These are phyloP conservation scores for Heptranchias perlo DNA, from an alignment of 2,113 vertebrate genomes.

Conservation along the genomic window DNA sequence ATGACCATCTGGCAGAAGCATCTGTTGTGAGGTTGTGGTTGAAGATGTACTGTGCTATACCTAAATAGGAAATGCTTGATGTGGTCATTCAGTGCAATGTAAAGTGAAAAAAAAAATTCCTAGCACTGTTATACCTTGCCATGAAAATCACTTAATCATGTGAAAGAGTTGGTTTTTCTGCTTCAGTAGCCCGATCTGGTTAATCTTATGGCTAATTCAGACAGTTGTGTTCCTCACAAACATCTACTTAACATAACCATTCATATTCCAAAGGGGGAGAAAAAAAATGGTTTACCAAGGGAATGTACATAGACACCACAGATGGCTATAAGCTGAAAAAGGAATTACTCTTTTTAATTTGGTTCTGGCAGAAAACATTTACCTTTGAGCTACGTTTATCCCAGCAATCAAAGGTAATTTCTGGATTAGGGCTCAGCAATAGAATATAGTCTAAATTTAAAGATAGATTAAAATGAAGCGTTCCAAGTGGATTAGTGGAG, in stretches of 20 bases:
- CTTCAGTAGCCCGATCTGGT: background rate
- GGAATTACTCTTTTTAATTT: constrained; percentile 54
- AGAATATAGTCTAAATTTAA: background rate
- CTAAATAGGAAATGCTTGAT: background rate
- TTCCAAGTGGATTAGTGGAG: background rate
- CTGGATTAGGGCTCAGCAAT: background rate
- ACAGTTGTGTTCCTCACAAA: background rate
- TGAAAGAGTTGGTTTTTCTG: background rate
- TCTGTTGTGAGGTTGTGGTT: too few relatives aligned
- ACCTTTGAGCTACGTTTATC: background rate
- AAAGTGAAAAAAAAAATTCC: background rate
- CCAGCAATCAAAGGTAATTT: background rate
- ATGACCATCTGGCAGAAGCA: too few relatives aligned
- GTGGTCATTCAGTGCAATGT: background rate
- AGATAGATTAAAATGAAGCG: background rate
- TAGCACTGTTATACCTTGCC: background rate
- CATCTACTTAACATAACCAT: background rate
- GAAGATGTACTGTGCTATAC: background rate
- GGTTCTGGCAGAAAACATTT: constrained; percentile 22
- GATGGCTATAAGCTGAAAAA: constrained; percentile 47
- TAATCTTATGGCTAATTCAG: background rate
- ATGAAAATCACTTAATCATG: background rate
- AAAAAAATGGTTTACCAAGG: constrained; percentile 44
- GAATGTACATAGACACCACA: constrained; percentile 53
- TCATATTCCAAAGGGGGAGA: background rate